Evolutionary conservation across 2,888 invertebrate species (phyloP).

Genomic region (Orthosia cruda): DNA sequence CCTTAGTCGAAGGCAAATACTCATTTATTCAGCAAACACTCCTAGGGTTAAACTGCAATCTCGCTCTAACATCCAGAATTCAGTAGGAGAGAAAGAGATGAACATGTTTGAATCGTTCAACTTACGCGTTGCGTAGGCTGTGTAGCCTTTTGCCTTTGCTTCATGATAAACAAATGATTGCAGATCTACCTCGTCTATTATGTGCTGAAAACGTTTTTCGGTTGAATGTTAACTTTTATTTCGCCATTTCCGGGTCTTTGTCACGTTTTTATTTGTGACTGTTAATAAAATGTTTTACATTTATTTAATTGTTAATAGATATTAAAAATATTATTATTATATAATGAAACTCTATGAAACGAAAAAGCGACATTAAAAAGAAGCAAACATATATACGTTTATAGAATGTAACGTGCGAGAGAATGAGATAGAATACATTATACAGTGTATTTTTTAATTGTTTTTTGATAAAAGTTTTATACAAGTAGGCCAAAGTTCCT

Average conservation of each 20-base stretch:
- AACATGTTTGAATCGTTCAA: constrained; percentile 29
- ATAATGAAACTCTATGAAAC: too few species aligned
- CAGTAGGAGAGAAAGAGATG: constrained; percentile 38
- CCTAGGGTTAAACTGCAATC: constrained; percentile 18
- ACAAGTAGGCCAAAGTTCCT: neutral
- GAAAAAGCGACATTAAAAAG: too few species aligned
- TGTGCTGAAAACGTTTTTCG: constrained; percentile 23
- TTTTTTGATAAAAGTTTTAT: neutral
- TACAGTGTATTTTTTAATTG: too few species aligned
- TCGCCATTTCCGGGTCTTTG: neutral
- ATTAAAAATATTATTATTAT: too few species aligned
- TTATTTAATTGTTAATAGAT: neutral
- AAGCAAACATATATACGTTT: too few species aligned
- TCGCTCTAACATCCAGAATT: constrained; percentile 8
- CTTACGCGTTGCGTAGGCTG: constrained; percentile 57
- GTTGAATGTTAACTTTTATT: constrained; percentile 4
- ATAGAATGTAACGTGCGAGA: too few species aligned
- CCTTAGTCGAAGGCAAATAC: constrained; percentile 50
- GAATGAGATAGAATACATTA: too few species aligned
- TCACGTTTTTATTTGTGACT: neutral
- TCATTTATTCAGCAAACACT: constrained; percentile 39
- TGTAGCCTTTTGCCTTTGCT: constrained; percentile 46
- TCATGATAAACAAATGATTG: constrained; percentile 49
- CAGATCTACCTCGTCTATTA: constrained; percentile 35
- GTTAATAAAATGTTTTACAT: neutral